Conservation (phyloP, 2,888 invertebrate genomes). For the Microchrysa polita region DNA sequence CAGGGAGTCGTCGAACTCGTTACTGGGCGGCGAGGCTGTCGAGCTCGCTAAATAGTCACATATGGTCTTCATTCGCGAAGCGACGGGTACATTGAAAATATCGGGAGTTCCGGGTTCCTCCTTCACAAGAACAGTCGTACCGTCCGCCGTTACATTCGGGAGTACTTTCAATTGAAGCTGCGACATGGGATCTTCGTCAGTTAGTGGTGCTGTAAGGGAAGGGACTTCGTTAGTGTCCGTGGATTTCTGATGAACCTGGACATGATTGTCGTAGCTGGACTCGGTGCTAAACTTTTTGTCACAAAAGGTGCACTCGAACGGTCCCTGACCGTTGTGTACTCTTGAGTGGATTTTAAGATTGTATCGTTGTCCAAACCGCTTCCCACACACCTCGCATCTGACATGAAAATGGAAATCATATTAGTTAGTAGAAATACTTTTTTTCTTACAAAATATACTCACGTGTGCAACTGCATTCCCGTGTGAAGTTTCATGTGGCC, state of each 20-base stretch:
- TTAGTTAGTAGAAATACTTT: too few relatives aligned
- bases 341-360: constrained; percentile 64
- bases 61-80: constrained; percentile 43
- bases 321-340: constrained; percentile 63
- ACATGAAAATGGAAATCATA: too few relatives aligned
- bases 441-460: constrained; percentile 52
- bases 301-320: constrained; percentile 63
- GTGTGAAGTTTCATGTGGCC: constrained; percentile 64
- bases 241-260: constrained; percentile 61
- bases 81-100: constrained; percentile 19
- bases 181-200: neutral
- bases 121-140: neutral
- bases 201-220: constrained; percentile 43
- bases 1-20: constrained; percentile 61
- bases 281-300: constrained; percentile 63
- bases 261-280: constrained; percentile 62
- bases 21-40: neutral
- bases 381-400: constrained; percentile 64
- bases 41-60: constrained; percentile 47
- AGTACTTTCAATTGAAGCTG: neutral
- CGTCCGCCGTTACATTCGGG: neutral
- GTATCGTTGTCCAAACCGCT: constrained; percentile 63
- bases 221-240: neutral
- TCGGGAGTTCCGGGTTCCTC: neutral
- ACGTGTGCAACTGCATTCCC: constrained; percentile 64